Evolutionary conservation across 2,888 invertebrate species (phyloP), one percentile per base, ranked within the genome.

Genomic region (Scaptomyza caliginosa): DNA sequence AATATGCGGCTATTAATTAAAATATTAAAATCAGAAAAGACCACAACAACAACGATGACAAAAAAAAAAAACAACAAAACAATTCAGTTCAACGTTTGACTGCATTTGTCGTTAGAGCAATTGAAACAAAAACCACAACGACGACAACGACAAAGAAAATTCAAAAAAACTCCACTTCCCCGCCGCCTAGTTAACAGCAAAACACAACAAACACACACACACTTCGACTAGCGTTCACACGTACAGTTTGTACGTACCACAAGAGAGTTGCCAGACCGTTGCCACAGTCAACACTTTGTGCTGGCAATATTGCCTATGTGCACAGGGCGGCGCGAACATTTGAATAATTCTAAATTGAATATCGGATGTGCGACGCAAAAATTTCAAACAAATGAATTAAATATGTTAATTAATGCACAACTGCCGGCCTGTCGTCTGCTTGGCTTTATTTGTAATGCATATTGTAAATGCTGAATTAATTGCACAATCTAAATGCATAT

Each of bases 1-100:
- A 86, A 81, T 81, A 84, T 84, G 86, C 84, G 81, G 82, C 81
- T 74, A 86, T 83, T 86, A 83, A 86, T 86, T 83, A 83, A 81
- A 86, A 68, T 76, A n/a, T n/a, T n/a, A 76, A 80, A 63, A 71
- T 45, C 45, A 28, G n/a, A 45, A 45, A 45, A 28, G 11, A 28
- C 26, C 1, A 28, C 8, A 11, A 28, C 26, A 30, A 30, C 28
- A 30, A n/a, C 28, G n/a, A n/a, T 5, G 28, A 30, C 16, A 56
- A 46, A 52, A 34, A 34, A 13, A 54, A 49, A 39, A 46, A 38
- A 21, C 30, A 46, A 48, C 26, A 71, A 68, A 46, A 48, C 26
- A 71, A 68, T 38, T 57, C 51, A 30, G 30, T 16, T 11, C 64
- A 55, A 74, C 74, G 74, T 74, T 74, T 75, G 75, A 64, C 75